Evolutionary conservation across 1,140 invertebrate genomes (phyloP), one percentile per base, ranked within the genome.

Genomic region (Oryctes rhinoceros): DNA sequence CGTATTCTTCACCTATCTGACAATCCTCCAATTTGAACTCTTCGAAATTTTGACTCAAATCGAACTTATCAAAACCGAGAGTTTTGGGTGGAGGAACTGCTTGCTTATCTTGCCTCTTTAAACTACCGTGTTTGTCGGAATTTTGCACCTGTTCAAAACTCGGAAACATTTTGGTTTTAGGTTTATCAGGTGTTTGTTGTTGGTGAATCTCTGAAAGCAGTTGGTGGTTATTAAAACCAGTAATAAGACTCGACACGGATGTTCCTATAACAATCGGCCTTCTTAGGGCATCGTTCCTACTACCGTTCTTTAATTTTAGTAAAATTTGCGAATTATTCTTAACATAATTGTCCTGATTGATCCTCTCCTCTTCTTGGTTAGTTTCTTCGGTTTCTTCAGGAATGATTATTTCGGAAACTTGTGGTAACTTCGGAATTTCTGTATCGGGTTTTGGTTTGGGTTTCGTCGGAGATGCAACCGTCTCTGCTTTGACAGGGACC

Each of bases 21-120:
- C 92, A 91, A 77, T 94, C 93, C 82, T 94, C 94, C 80, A 95
- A 88, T 85, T 94, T 94, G 84, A 94, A 95, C 83, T 95, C 94
- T 84, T 95, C 94, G 83, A 95, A 95, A 87, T 94, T 94, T 84
- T 94, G 92, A 78, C 92, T 91, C 78, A 93, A 90, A 83, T 93
- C 92, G 82, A 92, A 92, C 80, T 92, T 91, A 81, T 91, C 88
- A 53, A 89, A 88, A 82, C 78, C 81, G 4, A 80, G 81, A 79
- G 78, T 78, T 81, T 74, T 83, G 35, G 80, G 85, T 74, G 81
- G 85, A 77, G 20, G 67, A 9, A 35, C 13, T 13, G 35, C 65
- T 24, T 71, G 65, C 13, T 71, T 30, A 30, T 79, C 84, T 84
- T 37, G 83, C 48, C 81, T 88, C 87, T 81, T 88, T 87, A 24